Evolutionary conservation across 2,797 vertebrate genomes (phyloP).

Genomic region (Lycodopsis pacificus): DNA sequence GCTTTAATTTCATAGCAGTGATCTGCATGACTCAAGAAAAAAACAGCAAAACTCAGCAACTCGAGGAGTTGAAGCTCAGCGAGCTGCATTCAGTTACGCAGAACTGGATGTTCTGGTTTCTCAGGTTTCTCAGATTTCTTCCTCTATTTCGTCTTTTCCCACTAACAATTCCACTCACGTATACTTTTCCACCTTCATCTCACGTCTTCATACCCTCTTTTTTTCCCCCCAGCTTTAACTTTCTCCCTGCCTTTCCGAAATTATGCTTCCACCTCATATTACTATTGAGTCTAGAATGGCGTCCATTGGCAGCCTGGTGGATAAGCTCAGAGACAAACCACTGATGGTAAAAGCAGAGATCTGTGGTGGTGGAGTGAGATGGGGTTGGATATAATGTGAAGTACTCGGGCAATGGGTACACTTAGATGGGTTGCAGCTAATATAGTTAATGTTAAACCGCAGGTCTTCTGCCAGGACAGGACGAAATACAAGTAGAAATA

Average conservation of each 20-base stretch:
- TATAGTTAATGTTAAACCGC: constrained; percentile 63
- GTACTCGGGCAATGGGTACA: constrained; percentile 46
- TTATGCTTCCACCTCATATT: constrained; percentile 68
- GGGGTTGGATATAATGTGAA: constrained; percentile 60
- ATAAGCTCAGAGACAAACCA: constrained; percentile 58
- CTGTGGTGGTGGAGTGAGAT: constrained; percentile 62
- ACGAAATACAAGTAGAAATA: constrained; percentile 14
- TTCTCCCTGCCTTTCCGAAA: constrained; percentile 54
- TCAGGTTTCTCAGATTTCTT: constrained; percentile 55
- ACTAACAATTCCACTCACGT: constrained; percentile 55
- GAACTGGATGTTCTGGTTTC: constrained; percentile 47
- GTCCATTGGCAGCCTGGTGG: constrained; percentile 62
- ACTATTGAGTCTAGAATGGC: constrained; percentile 64
- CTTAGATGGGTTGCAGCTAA: constrained; percentile 45
- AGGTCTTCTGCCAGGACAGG: constrained; percentile 24
- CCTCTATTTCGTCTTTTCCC: constrained; percentile 39
- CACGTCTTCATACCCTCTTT: constrained; percentile 47
- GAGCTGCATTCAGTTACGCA: constrained; percentile 30
- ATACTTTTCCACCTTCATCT: constrained; percentile 69
- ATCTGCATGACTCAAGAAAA: constrained; percentile 46
- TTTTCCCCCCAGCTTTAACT: constrained; percentile 47
- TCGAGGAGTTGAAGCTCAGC: constrained; percentile 26
- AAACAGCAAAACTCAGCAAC: constrained; percentile 38
- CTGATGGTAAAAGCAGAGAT: constrained; percentile 79
- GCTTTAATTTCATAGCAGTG: constrained; percentile 14